Conservation (phyloP, 1,140 invertebrate species). For the Caenorhabditis brenneri region DNA sequence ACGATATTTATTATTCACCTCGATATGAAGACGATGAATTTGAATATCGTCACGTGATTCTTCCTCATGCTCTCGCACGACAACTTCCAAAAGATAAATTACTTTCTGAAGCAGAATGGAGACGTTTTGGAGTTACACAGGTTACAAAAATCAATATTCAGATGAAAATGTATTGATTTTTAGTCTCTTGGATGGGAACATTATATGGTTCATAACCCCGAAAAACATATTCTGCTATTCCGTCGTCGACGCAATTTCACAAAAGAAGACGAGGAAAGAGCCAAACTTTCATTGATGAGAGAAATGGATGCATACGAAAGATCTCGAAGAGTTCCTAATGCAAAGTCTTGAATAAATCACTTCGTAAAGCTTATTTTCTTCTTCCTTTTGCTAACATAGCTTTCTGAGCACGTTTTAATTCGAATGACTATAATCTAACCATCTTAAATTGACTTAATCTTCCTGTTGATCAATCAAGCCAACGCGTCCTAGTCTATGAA, state of each 20-base stretch:
- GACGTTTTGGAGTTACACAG: constrained; percentile 4
- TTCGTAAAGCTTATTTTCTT: too few species aligned
- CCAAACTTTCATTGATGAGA: background rate
- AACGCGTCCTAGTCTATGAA: too few species aligned
- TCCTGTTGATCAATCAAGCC: too few species aligned
- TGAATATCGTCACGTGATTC: constrained; percentile 30
- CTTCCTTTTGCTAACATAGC: too few species aligned
- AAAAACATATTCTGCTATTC: constrained; percentile 53
- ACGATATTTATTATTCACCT: constrained; percentile 18
- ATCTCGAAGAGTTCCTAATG: background rate
- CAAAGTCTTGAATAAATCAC: constrained; percentile 6
- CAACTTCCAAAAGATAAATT: background rate
- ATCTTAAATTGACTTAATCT: too few species aligned
- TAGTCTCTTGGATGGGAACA: constrained; percentile 93
- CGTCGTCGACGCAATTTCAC: constrained; percentile 22
- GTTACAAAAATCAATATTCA: background rate
- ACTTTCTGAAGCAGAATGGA: background rate
- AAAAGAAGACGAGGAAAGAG: constrained; percentile 6
- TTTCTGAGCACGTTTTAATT: too few species aligned
- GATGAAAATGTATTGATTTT: background rate
- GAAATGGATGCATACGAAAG: background rate
- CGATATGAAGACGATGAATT: constrained; percentile 20
- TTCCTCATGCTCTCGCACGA: background rate
- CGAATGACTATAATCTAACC: too few species aligned
- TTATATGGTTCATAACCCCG: constrained; percentile 92